Evolutionary conservation across 2,888 invertebrate species (phyloP), one percentile per base, ranked within the genome.

Genomic region (Ophraella communa): DNA sequence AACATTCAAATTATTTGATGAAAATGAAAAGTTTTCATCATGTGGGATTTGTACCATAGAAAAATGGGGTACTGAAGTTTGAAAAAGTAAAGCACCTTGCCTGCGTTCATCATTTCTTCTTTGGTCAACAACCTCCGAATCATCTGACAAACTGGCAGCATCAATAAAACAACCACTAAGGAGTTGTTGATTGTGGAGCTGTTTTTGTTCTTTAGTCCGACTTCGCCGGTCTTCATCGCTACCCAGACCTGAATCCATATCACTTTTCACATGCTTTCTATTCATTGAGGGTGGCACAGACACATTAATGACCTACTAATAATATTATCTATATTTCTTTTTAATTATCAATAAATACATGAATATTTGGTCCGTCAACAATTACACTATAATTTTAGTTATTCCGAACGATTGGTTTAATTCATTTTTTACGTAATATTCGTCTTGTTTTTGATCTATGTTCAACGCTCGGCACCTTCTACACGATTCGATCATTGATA

Each of bases 141-240:
- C 92, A 78, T 92, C 92, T 20, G 87, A 86, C 68, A 93, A 82
- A 76, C 88, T 89, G 5, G 92, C 89, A 14, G 92, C 92, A 79
- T 92, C 92, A 70, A 93, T 93, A 73, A 92, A 93, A 78, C 89
- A 93, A 64, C 80, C 80, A 70, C 87, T 81, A 77, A 85, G 71
- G 73, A 85, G 71, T 76, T 81, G 77, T 73, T 80, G 76, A 56
- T 76, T 79, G 64, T 79, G 78, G 5, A 81, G 77, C 69, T 81
- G 81, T 67, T 81, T 81, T 70, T 81, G 81, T 68, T 81, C 81
- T 71, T 82, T 81, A 24, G 81, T 81, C 54, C 80, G 76, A 52
- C 77, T 71, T n/a, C 73, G 66, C 45, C 80, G 78, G 73, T 81
- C 81, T 72, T 82, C 82, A 68, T 82, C 82, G 70, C 82, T 82